Evolutionary conservation across 2,888 invertebrate genomes (phyloP).

Genomic region (Pherbina coryleti): DNA sequence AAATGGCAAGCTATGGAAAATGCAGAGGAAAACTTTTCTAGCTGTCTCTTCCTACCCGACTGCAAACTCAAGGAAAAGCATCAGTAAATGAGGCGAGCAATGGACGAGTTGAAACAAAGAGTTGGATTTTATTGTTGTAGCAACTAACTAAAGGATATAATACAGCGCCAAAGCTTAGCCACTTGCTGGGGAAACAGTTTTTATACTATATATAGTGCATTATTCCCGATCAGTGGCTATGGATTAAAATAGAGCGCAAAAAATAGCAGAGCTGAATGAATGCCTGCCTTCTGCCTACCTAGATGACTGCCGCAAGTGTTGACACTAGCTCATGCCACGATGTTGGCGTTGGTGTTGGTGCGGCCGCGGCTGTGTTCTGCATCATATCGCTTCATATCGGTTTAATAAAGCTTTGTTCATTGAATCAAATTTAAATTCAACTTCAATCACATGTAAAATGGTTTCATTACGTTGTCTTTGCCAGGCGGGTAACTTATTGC

Average conservation of each 20-base stretch:
- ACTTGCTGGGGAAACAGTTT: slow-evolving; percentile 7
- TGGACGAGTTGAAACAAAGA: slow-evolving; percentile 14
- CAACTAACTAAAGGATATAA: background rate
- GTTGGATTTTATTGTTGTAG: background rate
- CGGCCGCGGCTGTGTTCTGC: background rate
- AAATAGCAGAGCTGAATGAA: background rate
- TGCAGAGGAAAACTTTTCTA: background rate
- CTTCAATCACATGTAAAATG: slow-evolving; percentile 61
- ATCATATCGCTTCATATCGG: background rate
- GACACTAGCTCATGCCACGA: background rate
- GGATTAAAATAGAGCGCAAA: slow-evolving; percentile 8
- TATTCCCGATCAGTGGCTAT: slow-evolving; percentile 27
- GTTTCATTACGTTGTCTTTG: slow-evolving; percentile 42
- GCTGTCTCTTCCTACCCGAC: too few species aligned
- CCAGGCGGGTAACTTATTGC: background rate
- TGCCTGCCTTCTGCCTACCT: background rate
- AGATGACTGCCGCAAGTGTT: background rate
- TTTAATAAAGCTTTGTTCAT: slow-evolving; percentile 58
- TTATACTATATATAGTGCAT: slow-evolving; percentile 23
- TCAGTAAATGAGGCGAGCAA: background rate
- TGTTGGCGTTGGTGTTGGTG: background rate
- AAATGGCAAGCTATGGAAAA: background rate
- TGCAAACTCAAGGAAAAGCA: too few species aligned
- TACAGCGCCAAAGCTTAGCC: background rate
- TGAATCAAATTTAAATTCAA: slow-evolving; percentile 63